phyloP scores from a whole-genome alignment of 92 coral and sea anemone species.

The Montipora capitata region DNA sequence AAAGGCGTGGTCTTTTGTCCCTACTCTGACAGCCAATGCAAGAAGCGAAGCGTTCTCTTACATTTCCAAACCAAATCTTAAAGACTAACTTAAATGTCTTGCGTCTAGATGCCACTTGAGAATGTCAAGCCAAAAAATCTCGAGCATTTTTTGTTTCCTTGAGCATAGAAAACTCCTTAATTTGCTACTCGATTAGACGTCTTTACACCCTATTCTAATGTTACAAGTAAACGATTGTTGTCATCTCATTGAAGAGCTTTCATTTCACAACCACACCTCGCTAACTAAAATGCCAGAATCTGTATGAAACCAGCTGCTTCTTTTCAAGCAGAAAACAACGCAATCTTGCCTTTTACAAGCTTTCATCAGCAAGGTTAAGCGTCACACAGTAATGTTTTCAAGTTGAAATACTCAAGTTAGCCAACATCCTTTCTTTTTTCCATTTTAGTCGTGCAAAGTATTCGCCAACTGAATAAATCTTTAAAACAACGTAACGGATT shows the following conservation, averaged over 20 bases:
- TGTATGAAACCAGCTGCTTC: slow-evolving; percentile 30
- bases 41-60: slow-evolving; percentile 36
- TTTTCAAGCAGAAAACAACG: not conserved
- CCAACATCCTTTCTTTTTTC: not conserved
- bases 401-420: slow-evolving; percentile 24
- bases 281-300: slow-evolving; percentile 13
- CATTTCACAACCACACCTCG: slow-evolving; percentile 17
- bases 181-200: not conserved
- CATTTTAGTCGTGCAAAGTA: slow-evolving; percentile 14
- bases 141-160: slow-evolving; percentile 62
- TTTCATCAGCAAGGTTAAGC: slow-evolving; percentile 13
- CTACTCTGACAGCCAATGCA: slow-evolving; percentile 30
- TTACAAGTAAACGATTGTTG: slow-evolving; percentile 9
- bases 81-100: slow-evolving; percentile 38
- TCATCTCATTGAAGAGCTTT: slow-evolving; percentile 15
- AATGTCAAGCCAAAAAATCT: slow-evolving; percentile 84
- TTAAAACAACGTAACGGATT: slow-evolving; percentile 26
- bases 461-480: slow-evolving; percentile 6
- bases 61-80: slow-evolving; percentile 38
- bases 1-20: slow-evolving; percentile 46
- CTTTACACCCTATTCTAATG: not conserved
- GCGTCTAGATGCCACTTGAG: slow-evolving; percentile 76
- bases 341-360: slow-evolving; percentile 29
- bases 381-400: not conserved
- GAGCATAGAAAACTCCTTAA: not conserved